Base-by-base conservation (phyloP, 2,113 vertebrate genomes). In the Dinomys branickii region DNA sequence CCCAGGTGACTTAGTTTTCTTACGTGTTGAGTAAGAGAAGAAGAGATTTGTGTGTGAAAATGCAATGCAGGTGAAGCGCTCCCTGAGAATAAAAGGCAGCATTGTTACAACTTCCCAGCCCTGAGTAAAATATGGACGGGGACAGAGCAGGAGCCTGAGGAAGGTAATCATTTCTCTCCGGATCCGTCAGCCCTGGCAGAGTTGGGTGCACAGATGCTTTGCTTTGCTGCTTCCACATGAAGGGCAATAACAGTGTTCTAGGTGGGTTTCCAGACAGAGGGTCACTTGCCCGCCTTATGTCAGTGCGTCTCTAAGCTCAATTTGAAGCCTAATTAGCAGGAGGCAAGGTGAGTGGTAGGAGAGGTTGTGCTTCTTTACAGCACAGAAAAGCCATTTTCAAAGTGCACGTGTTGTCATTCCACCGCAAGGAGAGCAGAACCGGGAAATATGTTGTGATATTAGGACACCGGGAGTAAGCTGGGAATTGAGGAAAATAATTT, bases 401-500 rank as follows among this genome's bases (percentile, higher is more conserved):
- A 58, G n/a, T 91, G 90, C 1, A 47, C 65, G 28, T 75, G 8
- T 86, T 94, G 94, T 80, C 85, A 35, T 82, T 75, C 24, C 61
- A 47, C 13, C 1, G 10, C 77, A 54, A 54, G 41, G 84, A 84
- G 58, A 83, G 24, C 83, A 35, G 97, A 95, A 61, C 88, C 17
- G 67, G 94, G 93, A 98, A 98, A 96, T 63, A 85, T 4, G 47
- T 83, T 97, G 87, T 94, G 91, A 97, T 97, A 85, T 80, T 94
- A 97, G 97, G 94, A 98, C 97, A 97, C 96, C 81, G 77, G 84
- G 94, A 97, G 92, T 94, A 98, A 98, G 97, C 95, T 93, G 97
- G 97, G 97, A 98, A 97, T 93, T 91, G 96, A 96, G 94, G 96
- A 94, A 98, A 97, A 97, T 98, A 97, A 98, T 97, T 98, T 97